Evolutionary conservation across 2,888 invertebrate genomes (phyloP).

Genomic region (Leucoma salicis): DNA sequence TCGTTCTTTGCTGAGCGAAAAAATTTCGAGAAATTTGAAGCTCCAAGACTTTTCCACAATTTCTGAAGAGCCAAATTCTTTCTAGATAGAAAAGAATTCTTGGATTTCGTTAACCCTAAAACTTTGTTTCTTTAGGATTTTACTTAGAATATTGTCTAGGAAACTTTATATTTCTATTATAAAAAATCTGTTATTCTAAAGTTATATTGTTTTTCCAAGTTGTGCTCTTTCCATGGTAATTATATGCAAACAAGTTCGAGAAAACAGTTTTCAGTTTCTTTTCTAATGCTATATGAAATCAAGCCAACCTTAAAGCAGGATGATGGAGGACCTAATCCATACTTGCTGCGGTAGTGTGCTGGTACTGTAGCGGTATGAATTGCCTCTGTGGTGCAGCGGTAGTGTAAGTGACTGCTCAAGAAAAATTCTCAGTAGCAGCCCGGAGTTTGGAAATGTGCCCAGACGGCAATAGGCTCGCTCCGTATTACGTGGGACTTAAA

Average conservation of each 20-base stretch:
- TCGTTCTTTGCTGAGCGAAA: conserved; percentile 2
- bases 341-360: too few relatives aligned
- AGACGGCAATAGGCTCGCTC: too few relatives aligned
- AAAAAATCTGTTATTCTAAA: not conserved
- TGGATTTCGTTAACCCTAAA: conserved; percentile 3
- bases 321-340: too few relatives aligned
- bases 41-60: conserved; percentile 7
- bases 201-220: not conserved
- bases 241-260: not conserved
- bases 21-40: conserved; percentile 13
- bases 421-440: too few relatives aligned
- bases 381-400: too few relatives aligned
- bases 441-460: too few relatives aligned
- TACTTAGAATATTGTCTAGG: not conserved
- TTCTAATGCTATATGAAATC: too few relatives aligned
- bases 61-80: conserved; percentile 4
- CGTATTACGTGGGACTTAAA: too few relatives aligned
- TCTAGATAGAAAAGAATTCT: conserved; percentile 1
- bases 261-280: too few relatives aligned
- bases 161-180: not conserved
- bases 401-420: too few relatives aligned
- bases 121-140: conserved; percentile 10
- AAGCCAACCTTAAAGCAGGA: too few relatives aligned
- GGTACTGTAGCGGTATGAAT: too few relatives aligned
- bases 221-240: not conserved